Conservation (phyloP, 1,140 invertebrate species). For the Drosophila subobscura region DNA sequence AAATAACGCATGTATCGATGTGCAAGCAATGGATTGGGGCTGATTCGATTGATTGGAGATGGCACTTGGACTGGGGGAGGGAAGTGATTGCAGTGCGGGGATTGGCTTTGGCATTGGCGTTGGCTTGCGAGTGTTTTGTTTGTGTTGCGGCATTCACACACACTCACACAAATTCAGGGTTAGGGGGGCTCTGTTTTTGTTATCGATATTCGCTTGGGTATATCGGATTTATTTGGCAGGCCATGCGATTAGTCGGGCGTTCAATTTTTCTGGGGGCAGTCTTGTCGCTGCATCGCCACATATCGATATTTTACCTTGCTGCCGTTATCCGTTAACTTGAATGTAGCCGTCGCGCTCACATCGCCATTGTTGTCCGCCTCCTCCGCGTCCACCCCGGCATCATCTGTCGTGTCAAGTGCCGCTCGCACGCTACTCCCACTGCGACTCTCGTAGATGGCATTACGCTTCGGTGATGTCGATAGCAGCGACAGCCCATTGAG, state of each 20-base stretch:
- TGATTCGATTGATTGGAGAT: too few species aligned
- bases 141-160: conserved; percentile 5
- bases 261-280: too few species aligned
- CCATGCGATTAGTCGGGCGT: conserved; percentile 27
- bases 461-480: conserved; percentile 60
- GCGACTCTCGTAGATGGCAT: conserved; percentile 63
- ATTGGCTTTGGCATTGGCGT: too few species aligned
- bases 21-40: too few species aligned
- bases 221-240: conserved; percentile 2
- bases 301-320: conserved; percentile 61
- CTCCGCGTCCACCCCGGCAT: conserved; percentile 30
- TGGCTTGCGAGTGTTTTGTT: too few species aligned
- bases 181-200: neutral
- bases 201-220: conserved; percentile 6
- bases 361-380: conserved; percentile 41
- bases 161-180: conserved; percentile 8
- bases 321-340: conserved; percentile 49
- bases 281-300: too few species aligned
- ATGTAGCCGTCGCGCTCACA: conserved; percentile 57
- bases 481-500: conserved; percentile 63
- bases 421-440: conserved; percentile 14
- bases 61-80: too few species aligned
- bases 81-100: too few species aligned
- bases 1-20: too few species aligned
- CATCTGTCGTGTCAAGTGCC: conserved; percentile 58